Percentiles rank a stretch among this genome's conserved stretches.
These are phyloP conservation scores for Tuberolachnus salignus DNA, from an alignment of 2,888 invertebrate species.

Conservation along the genomic window DNA sequence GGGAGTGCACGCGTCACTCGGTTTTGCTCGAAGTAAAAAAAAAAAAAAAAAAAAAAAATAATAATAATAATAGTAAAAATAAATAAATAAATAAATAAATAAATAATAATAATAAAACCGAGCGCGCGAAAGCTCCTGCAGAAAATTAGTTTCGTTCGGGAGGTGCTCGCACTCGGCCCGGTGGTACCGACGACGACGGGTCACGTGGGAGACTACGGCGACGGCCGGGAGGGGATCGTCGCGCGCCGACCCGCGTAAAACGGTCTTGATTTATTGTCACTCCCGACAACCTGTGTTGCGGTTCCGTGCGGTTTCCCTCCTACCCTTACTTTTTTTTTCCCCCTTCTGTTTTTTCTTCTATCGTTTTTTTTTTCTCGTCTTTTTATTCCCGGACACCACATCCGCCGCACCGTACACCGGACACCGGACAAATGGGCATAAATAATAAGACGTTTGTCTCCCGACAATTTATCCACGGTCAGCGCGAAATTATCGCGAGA, in stretches of 20 bases:
- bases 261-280: constrained; percentile 51
- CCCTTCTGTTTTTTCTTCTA: too few relatives aligned
- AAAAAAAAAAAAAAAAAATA: not conserved
- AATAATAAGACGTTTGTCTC: constrained; percentile 54
- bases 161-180: constrained; percentile 13
- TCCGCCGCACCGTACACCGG: not conserved
- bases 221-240: not conserved
- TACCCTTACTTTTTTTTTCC: constrained; percentile 28
- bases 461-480: constrained; percentile 23
- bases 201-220: constrained; percentile 8
- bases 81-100: too few relatives aligned
- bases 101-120: constrained; percentile 47
- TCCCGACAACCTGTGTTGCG: constrained; percentile 46
- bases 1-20: too few relatives aligned
- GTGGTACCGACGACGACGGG: constrained; percentile 24
- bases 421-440: constrained; percentile 1
- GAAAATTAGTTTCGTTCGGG: constrained; percentile 54
- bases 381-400: constrained; percentile 7
- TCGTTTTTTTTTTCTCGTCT: too few relatives aligned
- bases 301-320: not conserved
- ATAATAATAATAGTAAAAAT: constrained; percentile 55
- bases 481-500: not conserved
- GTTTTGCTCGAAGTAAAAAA: too few relatives aligned
- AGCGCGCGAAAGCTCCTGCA: constrained; percentile 45
- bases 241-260: constrained; percentile 47